Conservation (phyloP, 2,797 vertebrate species). For the Danio aesculapii region DNA sequence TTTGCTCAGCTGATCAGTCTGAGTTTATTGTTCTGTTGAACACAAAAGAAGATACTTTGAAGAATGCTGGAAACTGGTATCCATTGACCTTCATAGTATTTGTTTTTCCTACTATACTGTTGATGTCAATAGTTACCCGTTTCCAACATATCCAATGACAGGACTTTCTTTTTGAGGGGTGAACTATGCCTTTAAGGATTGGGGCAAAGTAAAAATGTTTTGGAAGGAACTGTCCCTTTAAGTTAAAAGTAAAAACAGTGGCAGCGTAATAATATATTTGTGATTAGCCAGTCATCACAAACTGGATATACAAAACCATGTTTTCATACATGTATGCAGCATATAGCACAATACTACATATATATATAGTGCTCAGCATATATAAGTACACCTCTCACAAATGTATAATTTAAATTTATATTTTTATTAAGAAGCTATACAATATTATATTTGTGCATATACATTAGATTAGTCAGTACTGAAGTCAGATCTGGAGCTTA, state of each 20-base stretch:
- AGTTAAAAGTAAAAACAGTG: not conserved
- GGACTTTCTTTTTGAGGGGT: too few species aligned
- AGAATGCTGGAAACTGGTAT: not conserved
- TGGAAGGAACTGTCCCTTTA: not conserved
- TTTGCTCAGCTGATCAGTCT: too few species aligned
- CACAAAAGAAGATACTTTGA: not conserved
- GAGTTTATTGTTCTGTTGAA: not conserved
- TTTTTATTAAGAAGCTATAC: too few species aligned
- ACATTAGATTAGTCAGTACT: too few species aligned
- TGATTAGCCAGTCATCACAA: slow-evolving; percentile 3
- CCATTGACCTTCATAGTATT: not conserved
- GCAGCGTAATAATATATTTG: not conserved
- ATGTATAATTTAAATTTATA: too few species aligned
- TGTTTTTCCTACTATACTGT: not conserved
- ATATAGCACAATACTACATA: not conserved
- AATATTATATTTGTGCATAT: too few species aligned
- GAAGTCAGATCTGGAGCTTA: too few species aligned
- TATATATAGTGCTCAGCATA: too few species aligned
- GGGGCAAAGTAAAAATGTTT: too few species aligned
- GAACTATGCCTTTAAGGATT: too few species aligned
- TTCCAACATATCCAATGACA: too few species aligned
- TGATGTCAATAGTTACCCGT: not conserved
- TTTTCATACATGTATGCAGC: not conserved
- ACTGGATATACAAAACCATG: not conserved
- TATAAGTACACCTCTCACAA: too few species aligned